Conservation (phyloP, 2,113 vertebrate genomes). For the Gavialis gangeticus region DNA sequence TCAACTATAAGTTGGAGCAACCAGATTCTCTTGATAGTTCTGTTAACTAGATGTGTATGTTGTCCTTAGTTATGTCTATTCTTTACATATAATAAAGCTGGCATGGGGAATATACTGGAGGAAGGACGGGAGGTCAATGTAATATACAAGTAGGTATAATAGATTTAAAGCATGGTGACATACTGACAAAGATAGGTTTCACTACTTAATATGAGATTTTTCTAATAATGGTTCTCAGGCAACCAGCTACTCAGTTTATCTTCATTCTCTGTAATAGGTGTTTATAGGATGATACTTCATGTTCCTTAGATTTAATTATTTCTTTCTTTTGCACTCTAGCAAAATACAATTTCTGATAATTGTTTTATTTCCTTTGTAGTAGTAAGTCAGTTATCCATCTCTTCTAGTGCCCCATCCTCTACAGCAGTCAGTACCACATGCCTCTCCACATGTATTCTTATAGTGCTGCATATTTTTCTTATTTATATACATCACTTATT, state of each 20-base stretch:
- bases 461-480: no score
- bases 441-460: no score
- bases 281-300: neutral
- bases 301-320: neutral
- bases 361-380: neutral
- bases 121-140: no score
- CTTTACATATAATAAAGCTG: neutral
- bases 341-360: neutral
- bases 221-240: neutral
- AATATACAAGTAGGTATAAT: no score
- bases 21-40: neutral
- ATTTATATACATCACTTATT: no score
- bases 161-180: neutral
- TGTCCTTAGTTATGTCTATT: neutral
- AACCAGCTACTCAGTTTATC: neutral
- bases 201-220: neutral
- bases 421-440: no score
- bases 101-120: no score
- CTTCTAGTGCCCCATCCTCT: neutral
- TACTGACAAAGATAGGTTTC: neutral
- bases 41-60: neutral
- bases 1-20: constrained; percentile 28
- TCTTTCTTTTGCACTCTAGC: neutral
- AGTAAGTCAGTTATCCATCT: neutral
- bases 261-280: constrained; percentile 7